phyloP scores from a whole-genome alignment of 30 jellyfish, hydroid and myxozoan species.

The Aurelia coerulea region DNA sequence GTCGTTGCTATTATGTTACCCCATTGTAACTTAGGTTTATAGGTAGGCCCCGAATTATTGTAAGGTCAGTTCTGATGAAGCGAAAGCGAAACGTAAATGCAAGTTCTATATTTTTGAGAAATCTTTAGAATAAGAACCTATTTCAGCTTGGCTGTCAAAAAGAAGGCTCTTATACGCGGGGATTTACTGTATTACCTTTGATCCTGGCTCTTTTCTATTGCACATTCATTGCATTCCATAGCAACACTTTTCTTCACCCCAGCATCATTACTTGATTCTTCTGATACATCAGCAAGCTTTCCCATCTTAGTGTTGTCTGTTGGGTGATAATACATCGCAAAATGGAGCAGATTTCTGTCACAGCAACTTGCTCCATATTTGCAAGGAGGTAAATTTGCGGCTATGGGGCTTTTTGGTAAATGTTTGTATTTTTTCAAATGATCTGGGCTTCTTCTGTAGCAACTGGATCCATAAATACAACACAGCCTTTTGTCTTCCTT shows the following conservation, averaged over 20 bases:
- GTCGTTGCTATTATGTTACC: too few relatives aligned
- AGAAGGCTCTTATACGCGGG: too few relatives aligned
- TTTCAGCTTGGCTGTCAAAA: too few relatives aligned
- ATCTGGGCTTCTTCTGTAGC: slow-evolving; percentile 47
- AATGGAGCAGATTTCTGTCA: slow-evolving; percentile 65
- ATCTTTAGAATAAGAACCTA: too few relatives aligned
- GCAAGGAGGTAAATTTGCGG: slow-evolving; percentile 58
- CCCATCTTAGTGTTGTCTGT: not conserved
- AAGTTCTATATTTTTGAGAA: too few relatives aligned
- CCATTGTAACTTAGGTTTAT: too few relatives aligned
- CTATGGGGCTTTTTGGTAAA: not conserved
- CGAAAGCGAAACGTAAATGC: too few relatives aligned
- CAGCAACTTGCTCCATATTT: slow-evolving; percentile 55
- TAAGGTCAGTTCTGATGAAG: too few relatives aligned
- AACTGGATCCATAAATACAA: slow-evolving; percentile 51
- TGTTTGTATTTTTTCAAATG: slow-evolving; percentile 34
- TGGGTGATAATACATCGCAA: slow-evolving; percentile 72
- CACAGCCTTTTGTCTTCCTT: slow-evolving; percentile 21
- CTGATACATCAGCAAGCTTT: not conserved
- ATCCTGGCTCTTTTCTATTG: not conserved
- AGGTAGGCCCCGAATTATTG: too few relatives aligned
- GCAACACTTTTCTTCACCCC: not conserved
- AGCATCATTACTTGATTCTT: not conserved
- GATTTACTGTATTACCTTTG: not conserved
- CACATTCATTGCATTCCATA: not conserved